Base-by-base conservation (phyloP, 2,888 invertebrate genomes). In the Arge pagana region DNA sequence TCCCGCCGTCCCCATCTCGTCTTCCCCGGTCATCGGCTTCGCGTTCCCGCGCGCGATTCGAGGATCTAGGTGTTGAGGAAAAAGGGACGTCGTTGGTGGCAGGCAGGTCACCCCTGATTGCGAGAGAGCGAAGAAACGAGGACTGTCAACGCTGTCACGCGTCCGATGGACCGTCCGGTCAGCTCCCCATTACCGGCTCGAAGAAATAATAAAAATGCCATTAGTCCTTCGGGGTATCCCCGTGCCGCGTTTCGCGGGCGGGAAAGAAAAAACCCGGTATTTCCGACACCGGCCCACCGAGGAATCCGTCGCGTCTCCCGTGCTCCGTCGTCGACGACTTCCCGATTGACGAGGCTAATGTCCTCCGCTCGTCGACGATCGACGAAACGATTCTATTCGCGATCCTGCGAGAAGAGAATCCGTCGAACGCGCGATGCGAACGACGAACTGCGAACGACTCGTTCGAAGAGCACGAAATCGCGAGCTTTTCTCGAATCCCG, bases 121-220 rank as follows among this genome's bases (percentile, higher is more conserved):
- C n/a, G 31, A 11, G 31, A 31, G 31, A 31, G 7, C 6, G 31
- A 4, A 31, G 33, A 42, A 33, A 23, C 65, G 65, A 63, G 66
- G 62, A n/a, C 69, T 72, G 74, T 72, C 72, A 64, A 50, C 51
- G 56, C 59, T 67, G 71, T 74, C 72, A 70, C 63, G 60, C 57
- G 65, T 67, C 71, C 74, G 71, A 75, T 72, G 72, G 70, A 72
- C 68, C 72, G 68, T 69, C 60, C 56, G 60, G 60, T 55, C 60
- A 59, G 56, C n/a, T n/a, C 63, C 63, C 68, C 65, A 66, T 71
- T 71, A 58, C 49, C 53, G 48, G 53, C 54, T 53, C 55, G 56
- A 66, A 68, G 68, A 75, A 71, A 76, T 75, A 72, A 74, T 76
- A 76, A 76, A 75, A 76, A 71, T 74, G 68, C 74, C 72, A 74